phyloP scores from a whole-genome alignment of 2,797 vertebrate species.

The Oophaga sylvatica region DNA sequence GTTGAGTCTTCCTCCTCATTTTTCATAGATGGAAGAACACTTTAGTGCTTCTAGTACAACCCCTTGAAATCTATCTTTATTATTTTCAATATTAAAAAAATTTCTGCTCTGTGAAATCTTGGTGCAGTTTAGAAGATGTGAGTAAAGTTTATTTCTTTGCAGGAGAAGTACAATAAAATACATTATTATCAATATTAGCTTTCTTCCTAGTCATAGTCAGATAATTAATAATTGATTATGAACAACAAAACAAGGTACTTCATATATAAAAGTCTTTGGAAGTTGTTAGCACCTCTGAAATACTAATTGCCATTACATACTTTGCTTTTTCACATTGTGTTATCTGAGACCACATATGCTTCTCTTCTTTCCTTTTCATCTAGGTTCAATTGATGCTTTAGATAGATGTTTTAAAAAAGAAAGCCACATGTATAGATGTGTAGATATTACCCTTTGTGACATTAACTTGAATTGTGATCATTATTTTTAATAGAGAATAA shows the following conservation, averaged over 20 bases:
- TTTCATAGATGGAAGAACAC: too few species aligned
- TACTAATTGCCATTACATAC: background rate
- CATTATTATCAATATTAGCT: background rate
- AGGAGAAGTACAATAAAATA: background rate
- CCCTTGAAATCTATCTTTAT: too few species aligned
- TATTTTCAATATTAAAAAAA: background rate
- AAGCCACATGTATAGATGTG: background rate
- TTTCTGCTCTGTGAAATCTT: background rate
- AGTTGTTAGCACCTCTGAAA: constrained; percentile 1
- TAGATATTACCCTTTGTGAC: constrained; percentile 4
- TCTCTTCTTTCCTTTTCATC: constrained; percentile 15
- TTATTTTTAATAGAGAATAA: constrained; percentile 52
- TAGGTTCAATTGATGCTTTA: constrained; percentile 27
- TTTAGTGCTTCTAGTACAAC: too few species aligned
- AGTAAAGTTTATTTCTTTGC: background rate
- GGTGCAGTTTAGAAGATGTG: background rate
- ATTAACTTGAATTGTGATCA: constrained; percentile 36
- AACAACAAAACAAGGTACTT: constrained; percentile 17
- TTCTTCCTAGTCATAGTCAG: background rate
- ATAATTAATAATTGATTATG: constrained; percentile 26
- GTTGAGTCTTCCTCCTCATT: too few species aligned
- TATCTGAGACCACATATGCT: background rate
- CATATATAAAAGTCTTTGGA: constrained; percentile 10
- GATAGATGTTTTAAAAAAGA: constrained; percentile 6
- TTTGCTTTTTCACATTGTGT: background rate